Evolutionary conservation across 2,797 vertebrate genomes (phyloP).

Genomic region (Dipus sagitta): DNA sequence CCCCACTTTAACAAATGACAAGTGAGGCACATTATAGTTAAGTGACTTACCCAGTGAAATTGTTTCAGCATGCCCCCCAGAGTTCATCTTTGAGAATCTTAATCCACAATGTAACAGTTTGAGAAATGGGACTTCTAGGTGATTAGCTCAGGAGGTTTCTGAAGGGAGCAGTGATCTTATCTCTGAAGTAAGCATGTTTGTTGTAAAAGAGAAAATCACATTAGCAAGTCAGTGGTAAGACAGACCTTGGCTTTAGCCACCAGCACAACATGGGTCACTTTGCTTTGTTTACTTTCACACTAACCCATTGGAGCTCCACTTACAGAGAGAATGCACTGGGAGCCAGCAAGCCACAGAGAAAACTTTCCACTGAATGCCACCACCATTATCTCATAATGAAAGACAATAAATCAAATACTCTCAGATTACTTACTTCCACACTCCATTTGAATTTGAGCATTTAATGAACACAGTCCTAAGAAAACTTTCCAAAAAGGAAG

Average conservation of each 20-base stretch:
- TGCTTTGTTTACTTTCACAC: constrained; percentile 70
- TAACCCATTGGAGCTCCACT: constrained; percentile 76
- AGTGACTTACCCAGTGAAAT: constrained; percentile 66
- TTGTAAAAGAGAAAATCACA: neutral
- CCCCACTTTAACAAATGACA: constrained; percentile 73
- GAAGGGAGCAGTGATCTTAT: neutral
- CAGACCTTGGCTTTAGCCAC: constrained; percentile 63
- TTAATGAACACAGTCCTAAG: constrained; percentile 84
- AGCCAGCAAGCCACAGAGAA: constrained; percentile 82
- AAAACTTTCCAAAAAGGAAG: constrained; percentile 79
- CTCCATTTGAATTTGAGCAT: constrained; percentile 80
- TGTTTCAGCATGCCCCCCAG: constrained; percentile 7
- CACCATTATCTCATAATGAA: constrained; percentile 75
- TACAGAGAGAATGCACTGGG: constrained; percentile 71
- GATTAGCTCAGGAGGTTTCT: neutral
- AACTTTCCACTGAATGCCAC: constrained; percentile 79
- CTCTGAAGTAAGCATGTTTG: neutral
- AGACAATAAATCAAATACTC: constrained; percentile 81
- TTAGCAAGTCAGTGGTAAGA: constrained; percentile 37
- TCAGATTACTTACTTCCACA: constrained; percentile 83
- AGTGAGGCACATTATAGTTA: constrained; percentile 82
- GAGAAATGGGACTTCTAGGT: neutral
- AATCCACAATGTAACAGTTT: neutral
- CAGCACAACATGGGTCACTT: constrained; percentile 58
- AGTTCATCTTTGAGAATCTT: neutral